Evolutionary conservation across 2,113 vertebrate species (phyloP).

Genomic region (Copsychus sechellarum): DNA sequence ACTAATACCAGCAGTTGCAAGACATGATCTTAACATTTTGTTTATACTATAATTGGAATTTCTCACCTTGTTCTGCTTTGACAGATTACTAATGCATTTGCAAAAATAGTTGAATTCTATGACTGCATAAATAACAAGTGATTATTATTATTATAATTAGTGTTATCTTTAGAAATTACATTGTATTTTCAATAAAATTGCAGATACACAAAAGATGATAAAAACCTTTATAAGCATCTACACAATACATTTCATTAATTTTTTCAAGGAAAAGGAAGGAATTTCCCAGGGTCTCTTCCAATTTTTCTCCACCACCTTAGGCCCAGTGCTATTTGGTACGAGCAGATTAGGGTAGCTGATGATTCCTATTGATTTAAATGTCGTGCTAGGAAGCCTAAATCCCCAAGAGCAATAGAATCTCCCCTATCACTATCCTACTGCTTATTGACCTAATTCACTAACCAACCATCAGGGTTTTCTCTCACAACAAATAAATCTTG

Average conservation of each 20-base stretch:
- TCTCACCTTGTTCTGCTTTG: not conserved
- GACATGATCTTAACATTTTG: not conserved
- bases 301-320: constrained; percentile 39
- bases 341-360: constrained; percentile 61
- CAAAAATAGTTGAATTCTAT: not conserved
- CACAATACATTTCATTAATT: not conserved
- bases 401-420: constrained; percentile 67
- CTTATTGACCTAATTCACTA: constrained; percentile 72
- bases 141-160: not conserved
- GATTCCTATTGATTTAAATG: constrained; percentile 65
- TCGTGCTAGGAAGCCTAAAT: constrained; percentile 62
- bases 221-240: not conserved
- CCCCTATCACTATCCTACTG: constrained; percentile 67
- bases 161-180: not conserved
- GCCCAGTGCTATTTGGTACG: not conserved
- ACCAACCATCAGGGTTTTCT: constrained; percentile 67
- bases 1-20: not conserved
- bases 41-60: not conserved
- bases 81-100: not conserved
- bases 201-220: not conserved
- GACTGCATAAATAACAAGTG: not conserved
- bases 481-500: constrained; percentile 69
- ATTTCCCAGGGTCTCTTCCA: constrained; percentile 4
- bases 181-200: not conserved
- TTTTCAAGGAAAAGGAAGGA: not conserved